Conservation (phyloP, 2,113 vertebrate species). For the Probosciger aterrimus region DNA sequence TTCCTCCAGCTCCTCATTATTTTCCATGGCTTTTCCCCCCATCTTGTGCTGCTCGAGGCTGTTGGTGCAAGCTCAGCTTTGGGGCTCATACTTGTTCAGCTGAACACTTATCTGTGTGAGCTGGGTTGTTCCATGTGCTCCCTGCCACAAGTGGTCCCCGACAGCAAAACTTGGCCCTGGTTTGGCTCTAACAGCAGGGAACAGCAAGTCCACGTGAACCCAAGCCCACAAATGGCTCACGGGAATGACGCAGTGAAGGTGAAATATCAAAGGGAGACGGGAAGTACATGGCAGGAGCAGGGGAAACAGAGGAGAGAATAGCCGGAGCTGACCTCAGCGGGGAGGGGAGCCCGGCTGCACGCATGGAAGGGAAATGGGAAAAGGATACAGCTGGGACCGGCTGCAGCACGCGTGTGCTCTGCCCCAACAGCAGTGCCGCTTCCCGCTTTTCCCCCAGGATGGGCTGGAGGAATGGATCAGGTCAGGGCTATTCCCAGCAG, state of each 20-base stretch:
- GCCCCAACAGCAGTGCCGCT: neutral
- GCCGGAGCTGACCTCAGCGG: conserved; percentile 66
- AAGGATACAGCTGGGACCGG: conserved; percentile 60
- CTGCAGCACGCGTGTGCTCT: neutral
- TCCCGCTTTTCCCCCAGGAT: neutral
- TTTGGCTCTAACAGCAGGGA: neutral
- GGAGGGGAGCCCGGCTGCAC: neutral
- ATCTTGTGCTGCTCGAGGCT: neutral
- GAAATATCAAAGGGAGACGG: conserved; percentile 35
- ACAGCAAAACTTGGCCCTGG: neutral
- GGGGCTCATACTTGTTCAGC: neutral
- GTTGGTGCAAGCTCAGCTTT: neutral
- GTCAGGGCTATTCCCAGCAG: neutral
- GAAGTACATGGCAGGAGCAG: conserved; percentile 54
- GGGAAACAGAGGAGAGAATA: conserved; percentile 58
- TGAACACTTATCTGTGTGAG: neutral
- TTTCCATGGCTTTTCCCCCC: neutral
- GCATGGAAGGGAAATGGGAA: conserved; percentile 39
- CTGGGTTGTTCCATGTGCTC: neutral
- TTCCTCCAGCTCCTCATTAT: neutral
- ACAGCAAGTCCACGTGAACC: neutral
- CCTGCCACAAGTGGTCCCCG: neutral
- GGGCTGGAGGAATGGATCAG: neutral
- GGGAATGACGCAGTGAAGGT: conserved; percentile 18
- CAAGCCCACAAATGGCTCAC: neutral